These are phyloP conservation scores for Triplophysa dalaica DNA, from an alignment of 2,113 vertebrate species.

Conservation along the genomic window DNA sequence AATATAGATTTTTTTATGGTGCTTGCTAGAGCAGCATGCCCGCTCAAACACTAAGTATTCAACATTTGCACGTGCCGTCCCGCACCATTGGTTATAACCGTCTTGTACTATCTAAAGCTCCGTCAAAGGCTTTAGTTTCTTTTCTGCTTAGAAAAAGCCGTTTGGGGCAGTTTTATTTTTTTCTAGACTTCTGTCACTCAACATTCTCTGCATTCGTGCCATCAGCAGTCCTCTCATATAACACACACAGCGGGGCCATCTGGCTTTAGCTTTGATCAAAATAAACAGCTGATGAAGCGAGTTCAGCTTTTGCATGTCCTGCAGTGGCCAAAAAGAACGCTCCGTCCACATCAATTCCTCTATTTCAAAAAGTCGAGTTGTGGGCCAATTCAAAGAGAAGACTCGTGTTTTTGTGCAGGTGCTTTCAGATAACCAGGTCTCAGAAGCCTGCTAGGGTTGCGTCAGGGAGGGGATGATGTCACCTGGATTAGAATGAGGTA, in stretches of 20 bases:
- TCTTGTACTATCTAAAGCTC: neutral
- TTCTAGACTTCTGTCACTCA: neutral
- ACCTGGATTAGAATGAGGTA: conserved; percentile 36
- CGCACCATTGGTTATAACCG: too few relatives aligned
- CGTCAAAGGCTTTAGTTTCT: neutral
- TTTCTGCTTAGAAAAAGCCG: neutral
- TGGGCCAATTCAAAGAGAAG: neutral
- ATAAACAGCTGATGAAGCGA: conserved; percentile 11
- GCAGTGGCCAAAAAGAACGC: neutral
- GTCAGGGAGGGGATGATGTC: conserved; percentile 1
- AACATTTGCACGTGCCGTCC: too few relatives aligned
- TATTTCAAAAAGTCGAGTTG: neutral
- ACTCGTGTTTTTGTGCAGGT: neutral
- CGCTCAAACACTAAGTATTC: too few relatives aligned
- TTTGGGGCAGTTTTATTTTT: neutral
- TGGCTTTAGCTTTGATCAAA: conserved; percentile 28
- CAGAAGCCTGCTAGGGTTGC: conserved; percentile 3
- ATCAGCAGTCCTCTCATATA: conserved; percentile 20
- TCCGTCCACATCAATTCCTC: conserved; percentile 13
- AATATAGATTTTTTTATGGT: too few relatives aligned
- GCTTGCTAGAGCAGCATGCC: too few relatives aligned
- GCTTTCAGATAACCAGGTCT: conserved; percentile 3
- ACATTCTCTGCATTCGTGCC: conserved; percentile 12
- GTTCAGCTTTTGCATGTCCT: conserved; percentile 29
- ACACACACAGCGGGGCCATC: neutral